Evolutionary conservation across 1,140 invertebrate species (phyloP).

Genomic region (Ridgeia piscesae): DNA sequence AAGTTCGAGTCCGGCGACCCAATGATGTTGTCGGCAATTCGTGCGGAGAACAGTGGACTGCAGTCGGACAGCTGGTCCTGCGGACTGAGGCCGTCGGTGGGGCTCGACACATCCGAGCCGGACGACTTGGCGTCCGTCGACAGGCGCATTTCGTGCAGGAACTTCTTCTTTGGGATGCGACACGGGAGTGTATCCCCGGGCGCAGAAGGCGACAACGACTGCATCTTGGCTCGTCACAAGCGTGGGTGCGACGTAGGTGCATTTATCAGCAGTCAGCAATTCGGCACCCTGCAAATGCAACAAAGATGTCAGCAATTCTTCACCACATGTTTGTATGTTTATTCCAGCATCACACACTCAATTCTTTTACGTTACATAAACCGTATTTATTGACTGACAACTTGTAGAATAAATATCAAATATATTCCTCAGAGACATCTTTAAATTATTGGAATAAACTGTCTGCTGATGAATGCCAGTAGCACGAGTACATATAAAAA

Average conservation of each 20-base stretch:
- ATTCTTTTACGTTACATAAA: no score
- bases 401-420: no score
- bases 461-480: no score
- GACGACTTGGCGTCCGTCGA: background rate
- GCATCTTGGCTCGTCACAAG: background rate
- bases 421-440: no score
- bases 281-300: slow-evolving; percentile 2
- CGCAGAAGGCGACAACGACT: background rate
- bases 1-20: background rate
- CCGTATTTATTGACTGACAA: no score
- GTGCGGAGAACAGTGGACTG: background rate
- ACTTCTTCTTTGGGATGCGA: background rate
- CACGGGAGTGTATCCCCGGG: background rate
- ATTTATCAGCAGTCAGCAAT: background rate
- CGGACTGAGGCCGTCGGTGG: background rate
- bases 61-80: background rate
- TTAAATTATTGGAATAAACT: no score
- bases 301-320: background rate
- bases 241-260: background rate
- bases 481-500: no score
- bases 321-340: background rate
- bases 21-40: background rate
- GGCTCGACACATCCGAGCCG: background rate
- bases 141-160: background rate
- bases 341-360: no score